phyloP scores from a whole-genome alignment of 2,797 vertebrate species.

The Neostethus bicornis region DNA sequence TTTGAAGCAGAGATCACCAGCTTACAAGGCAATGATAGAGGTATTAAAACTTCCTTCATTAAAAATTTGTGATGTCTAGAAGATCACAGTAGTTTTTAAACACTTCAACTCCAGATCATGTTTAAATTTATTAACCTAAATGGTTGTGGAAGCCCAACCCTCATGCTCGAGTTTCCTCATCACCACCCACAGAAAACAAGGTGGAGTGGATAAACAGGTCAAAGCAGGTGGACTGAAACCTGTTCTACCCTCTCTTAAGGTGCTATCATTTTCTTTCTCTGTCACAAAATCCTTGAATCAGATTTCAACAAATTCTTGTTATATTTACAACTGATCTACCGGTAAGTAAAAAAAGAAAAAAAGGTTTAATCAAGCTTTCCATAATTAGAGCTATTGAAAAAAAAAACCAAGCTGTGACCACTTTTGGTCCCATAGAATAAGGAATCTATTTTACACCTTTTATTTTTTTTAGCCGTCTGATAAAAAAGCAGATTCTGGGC shows the following conservation, averaged over 20 bases:
- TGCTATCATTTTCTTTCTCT: neutral
- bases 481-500: too few relatives aligned
- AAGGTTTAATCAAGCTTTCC: too few relatives aligned
- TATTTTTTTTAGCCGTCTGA: too few relatives aligned
- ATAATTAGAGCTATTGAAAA: too few relatives aligned
- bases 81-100: neutral
- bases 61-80: neutral
- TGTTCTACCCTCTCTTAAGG: slow-evolving; percentile 25
- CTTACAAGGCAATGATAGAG: fast-evolving
- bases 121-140: neutral
- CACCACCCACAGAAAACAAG: neutral
- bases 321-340: neutral
- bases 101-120: neutral
- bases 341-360: neutral
- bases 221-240: slow-evolving; percentile 17
- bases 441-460: too few relatives aligned
- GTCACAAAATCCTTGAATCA: neutral
- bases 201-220: slow-evolving; percentile 46
- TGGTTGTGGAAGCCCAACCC: neutral
- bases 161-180: neutral
- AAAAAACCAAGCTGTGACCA: too few relatives aligned
- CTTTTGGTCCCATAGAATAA: too few relatives aligned
- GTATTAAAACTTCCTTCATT: slow-evolving; percentile 42
- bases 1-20: fast-evolving
- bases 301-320: neutral